A percentile compares a stretch with the other conserved stretches of the same genome.
Evolutionary conservation across 2,113 vertebrate species (phyloP).

Genomic region (Neotragus pygmaeus): DNA sequence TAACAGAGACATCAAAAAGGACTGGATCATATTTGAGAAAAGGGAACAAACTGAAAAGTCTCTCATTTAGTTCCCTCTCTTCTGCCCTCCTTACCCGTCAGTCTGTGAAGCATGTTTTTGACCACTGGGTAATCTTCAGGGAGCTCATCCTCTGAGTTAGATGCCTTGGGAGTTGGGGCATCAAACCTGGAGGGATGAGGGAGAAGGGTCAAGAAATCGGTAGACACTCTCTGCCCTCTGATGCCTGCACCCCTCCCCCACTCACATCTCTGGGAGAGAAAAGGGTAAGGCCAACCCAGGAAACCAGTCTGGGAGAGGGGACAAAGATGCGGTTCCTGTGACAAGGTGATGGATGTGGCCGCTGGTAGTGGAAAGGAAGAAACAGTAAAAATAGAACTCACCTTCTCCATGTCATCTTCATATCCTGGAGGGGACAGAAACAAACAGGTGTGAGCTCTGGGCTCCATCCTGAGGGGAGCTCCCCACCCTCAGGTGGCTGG

Average conservation of each 20-base stretch:
- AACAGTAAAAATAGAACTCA: slow-evolving; percentile 49
- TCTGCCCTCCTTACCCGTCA: slow-evolving; percentile 40
- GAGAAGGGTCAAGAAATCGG: background rate
- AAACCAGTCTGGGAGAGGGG: background rate
- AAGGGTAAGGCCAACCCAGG: background rate
- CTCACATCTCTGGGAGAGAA: background rate
- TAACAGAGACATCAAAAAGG: background rate
- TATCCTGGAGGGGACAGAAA: slow-evolving; percentile 56
- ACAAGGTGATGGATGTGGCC: background rate
- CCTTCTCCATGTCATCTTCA: slow-evolving; percentile 65
- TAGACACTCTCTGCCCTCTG: background rate
- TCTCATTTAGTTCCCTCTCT: too few species aligned
- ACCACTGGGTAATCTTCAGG: slow-evolving; percentile 67
- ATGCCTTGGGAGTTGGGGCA: slow-evolving; percentile 15
- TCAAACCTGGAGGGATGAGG: slow-evolving; percentile 50
- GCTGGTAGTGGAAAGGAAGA: background rate
- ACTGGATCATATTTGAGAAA: background rate
- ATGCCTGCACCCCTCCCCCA: background rate
- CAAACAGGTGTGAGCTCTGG: slow-evolving; percentile 1
- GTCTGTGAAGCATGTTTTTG: slow-evolving; percentile 73
- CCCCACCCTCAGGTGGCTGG: background rate
- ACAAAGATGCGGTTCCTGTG: background rate
- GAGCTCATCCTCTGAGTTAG: slow-evolving; percentile 35
- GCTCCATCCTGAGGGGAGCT: background rate
- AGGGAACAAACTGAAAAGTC: background rate